Base-by-base conservation (phyloP, 2,113 vertebrate species). In the Ia io region DNA sequence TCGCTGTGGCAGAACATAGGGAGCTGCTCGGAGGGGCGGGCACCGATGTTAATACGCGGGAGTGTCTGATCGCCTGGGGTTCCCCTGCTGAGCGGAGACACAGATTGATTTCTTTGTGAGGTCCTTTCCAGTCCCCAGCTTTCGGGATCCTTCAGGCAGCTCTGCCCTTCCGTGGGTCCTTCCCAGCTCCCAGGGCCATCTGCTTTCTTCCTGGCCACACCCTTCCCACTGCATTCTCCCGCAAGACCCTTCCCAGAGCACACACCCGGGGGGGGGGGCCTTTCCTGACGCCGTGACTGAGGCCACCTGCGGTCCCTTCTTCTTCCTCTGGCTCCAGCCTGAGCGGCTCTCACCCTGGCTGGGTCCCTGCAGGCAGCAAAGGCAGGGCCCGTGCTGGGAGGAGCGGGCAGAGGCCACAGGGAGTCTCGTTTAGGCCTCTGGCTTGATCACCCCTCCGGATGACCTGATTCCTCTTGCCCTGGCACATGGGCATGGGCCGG, bases 381-480 rank as follows among this genome's bases (percentile, higher is more conserved):
- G 0, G 3, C 10, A 28, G 71, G 80, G n/a, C 42, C 30, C 35
- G 23, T 7, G 1, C 20, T 37, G 40, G 51, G 44, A 84, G 74
- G n/a, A 70, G n/a, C 22, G 1, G 23, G 37, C 22, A 30, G 25
- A 77, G 67, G n/a, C 5, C 0, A 63, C 30, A 14, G 47, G 53
- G 32, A 49, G 63, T 42, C 42, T 92, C n/a, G 0, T 49, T 35
- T 37, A 30, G 30, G 44, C 63, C 37, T 80, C 70, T 40, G 49
- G 49, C 28, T 30, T 49, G 40, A 82, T 84, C 90, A 77, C 94
- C 35, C n/a, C 67, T 90, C 23, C 30, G 51, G 56, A 28, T 92
- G 88, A 77, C 94, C 91, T 95, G 71, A 8, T 92, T 96, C 84
- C 73, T 77, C 40, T 47, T 18, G 32, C 76, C 49, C 90, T 23